Evolutionary conservation across 1,140 invertebrate genomes (phyloP), one percentile per base, ranked within the genome.

Genomic region (Nymphalis io): DNA sequence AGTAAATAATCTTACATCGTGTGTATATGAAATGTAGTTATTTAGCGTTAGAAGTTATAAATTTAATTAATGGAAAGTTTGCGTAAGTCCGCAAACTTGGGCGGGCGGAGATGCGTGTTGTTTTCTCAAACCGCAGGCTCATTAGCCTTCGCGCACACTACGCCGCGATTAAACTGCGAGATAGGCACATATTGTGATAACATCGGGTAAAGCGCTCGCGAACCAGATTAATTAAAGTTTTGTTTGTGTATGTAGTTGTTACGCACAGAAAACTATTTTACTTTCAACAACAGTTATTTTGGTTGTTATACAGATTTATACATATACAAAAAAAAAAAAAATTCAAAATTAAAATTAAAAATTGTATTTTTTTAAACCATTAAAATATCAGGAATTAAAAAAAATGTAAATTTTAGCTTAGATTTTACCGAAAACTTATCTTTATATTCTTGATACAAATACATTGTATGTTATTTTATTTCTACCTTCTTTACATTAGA

Each of bases 111-210:
- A 80, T 81, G 81, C 78, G 82, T 80, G 83, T 82, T 88, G 86
- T 88, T 87, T 83, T 82, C 81, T 70, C 70, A 73, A 82, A 91
- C 89, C 89, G 84, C 89, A 91, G 85, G 69, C 84, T 91, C 89
- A 87, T 91, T 91, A 91, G 87, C 79, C 83, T 69, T 62, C 73
- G 85, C 76, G 84, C 87, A 83, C 88, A 89, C 87, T 85, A 83
- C 78, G 81, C 79, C 79, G 74, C 82, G 83, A 75, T 88, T 83
- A 88, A 89, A 90, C 85, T 89, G 80, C 58, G 73, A 85, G 84
- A 87, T 87, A 85, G 79, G 72, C 79, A 76, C 79, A 80, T 76
- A 78, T 82, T 83, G 80, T 80, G 82, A 87, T 88, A 85, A 80
- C 81, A 72, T 77, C 72, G 75, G 68, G 76, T 74, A 75, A 75